phyloP scores from a whole-genome alignment of 2,113 vertebrate genomes.

The Mesembrinibis cayennensis region DNA sequence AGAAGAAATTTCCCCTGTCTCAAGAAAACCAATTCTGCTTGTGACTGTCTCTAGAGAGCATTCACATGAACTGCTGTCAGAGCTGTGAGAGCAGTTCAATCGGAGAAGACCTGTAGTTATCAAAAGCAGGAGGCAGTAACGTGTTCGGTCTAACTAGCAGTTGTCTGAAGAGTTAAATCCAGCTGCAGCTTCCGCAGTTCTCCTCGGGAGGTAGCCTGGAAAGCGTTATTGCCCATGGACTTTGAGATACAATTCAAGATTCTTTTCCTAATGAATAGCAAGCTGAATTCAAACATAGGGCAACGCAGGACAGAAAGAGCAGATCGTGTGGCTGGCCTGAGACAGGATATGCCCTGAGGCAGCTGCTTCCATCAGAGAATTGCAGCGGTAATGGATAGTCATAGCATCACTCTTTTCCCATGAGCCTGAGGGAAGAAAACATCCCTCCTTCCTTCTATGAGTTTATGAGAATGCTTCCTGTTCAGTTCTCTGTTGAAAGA shows the following conservation, averaged over 20 bases:
- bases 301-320: not conserved
- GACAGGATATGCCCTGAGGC: not conserved
- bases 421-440: not conserved
- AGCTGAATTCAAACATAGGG: not conserved
- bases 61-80: not conserved
- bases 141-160: not conserved
- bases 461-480: not conserved
- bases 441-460: not conserved
- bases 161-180: not conserved
- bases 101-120: rapidly evolving
- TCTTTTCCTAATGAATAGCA: not conserved
- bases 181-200: not conserved
- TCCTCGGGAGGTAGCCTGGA: not conserved
- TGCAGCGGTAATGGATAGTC: not conserved
- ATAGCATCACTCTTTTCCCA: not conserved
- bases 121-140: not conserved
- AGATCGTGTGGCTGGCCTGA: not conserved
- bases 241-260: not conserved
- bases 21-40: not conserved
- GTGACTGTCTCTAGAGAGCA: not conserved
- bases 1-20: not conserved
- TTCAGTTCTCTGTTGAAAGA: not conserved
- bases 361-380: not conserved
- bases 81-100: not conserved
- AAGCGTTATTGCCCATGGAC: not conserved